Conservation (phyloP, 2,113 vertebrate species). For the Chamaetylas fuelleborni region DNA sequence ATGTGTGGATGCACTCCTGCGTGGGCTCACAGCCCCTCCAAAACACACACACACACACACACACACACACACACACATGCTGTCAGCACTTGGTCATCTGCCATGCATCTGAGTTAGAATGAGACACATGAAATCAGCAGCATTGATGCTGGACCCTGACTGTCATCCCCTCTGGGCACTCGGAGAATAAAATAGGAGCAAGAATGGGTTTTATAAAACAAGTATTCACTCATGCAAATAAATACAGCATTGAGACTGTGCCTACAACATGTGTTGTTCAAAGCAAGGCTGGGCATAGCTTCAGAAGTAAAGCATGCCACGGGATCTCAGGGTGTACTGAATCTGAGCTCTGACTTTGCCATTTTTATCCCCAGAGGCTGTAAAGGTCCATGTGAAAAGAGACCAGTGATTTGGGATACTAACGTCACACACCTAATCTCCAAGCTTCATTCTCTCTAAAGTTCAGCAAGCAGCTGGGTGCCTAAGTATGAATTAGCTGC, state of each 20-base stretch:
- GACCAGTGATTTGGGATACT: neutral
- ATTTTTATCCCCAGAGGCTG: neutral
- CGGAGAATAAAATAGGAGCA: neutral
- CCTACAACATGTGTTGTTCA: neutral
- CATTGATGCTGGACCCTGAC: neutral
- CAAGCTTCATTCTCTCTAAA: neutral
- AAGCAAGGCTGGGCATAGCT: neutral
- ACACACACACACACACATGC: rapidly evolving
- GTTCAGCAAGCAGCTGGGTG: neutral
- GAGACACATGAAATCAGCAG: neutral
- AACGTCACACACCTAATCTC: neutral
- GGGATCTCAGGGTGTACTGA: neutral
- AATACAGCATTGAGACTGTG: neutral
- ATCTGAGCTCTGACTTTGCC: neutral
- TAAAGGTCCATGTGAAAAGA: neutral
- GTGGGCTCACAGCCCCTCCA: neutral
- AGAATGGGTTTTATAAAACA: constrained; percentile 6
- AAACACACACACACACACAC: too few relatives aligned
- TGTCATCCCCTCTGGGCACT: neutral
- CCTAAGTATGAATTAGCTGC: neutral
- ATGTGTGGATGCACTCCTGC: neutral
- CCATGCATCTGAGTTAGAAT: neutral
- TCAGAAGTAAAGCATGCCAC: neutral
- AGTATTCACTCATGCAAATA: constrained; percentile 27
- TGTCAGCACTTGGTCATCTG: neutral